Percentiles rank a stretch among this genome's conserved stretches.
phyloP scores from a whole-genome alignment of 1,140 invertebrate genomes.

The Drosophila jambulina region DNA sequence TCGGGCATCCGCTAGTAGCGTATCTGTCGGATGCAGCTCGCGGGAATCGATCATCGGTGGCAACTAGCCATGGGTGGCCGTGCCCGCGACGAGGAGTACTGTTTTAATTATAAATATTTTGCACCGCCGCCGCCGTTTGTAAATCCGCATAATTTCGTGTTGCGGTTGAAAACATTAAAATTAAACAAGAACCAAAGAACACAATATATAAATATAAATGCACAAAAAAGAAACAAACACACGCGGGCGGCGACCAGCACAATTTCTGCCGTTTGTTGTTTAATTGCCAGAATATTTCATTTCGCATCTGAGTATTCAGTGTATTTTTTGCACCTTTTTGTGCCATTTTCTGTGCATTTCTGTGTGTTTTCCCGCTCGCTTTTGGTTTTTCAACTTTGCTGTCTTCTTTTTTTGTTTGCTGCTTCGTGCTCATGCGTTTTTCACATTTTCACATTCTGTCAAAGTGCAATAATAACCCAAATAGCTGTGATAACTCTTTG shows the following conservation, averaged over 20 bases:
- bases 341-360: slow-evolving; percentile 48
- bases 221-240: slow-evolving; percentile 10
- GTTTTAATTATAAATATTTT: slow-evolving; percentile 74
- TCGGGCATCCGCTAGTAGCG: slow-evolving; percentile 52
- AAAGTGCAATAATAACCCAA: slow-evolving; percentile 45
- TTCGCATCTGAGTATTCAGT: slow-evolving; percentile 51
- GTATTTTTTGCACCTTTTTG: slow-evolving; percentile 8
- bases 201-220: slow-evolving; percentile 6
- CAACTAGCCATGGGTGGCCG: slow-evolving; percentile 15
- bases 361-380: slow-evolving; percentile 9
- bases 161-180: slow-evolving; percentile 68
- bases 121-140: slow-evolving; percentile 33
- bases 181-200: slow-evolving; percentile 26
- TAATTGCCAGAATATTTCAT: slow-evolving; percentile 80
- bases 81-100: slow-evolving; percentile 18
- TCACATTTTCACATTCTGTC: slow-evolving; percentile 52
- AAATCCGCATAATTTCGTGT: slow-evolving; percentile 72
- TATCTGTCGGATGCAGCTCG: slow-evolving; percentile 29
- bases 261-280: slow-evolving; percentile 52
- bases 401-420: slow-evolving; percentile 8
- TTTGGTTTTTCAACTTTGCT: slow-evolving; percentile 19
- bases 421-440: slow-evolving; percentile 24
- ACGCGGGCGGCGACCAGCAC: slow-evolving; percentile 13
- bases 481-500: slow-evolving; percentile 51
- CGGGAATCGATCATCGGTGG: slow-evolving; percentile 22